phyloP scores from a whole-genome alignment of 2,113 vertebrate genomes.

The Motacilla tschutschensis region DNA sequence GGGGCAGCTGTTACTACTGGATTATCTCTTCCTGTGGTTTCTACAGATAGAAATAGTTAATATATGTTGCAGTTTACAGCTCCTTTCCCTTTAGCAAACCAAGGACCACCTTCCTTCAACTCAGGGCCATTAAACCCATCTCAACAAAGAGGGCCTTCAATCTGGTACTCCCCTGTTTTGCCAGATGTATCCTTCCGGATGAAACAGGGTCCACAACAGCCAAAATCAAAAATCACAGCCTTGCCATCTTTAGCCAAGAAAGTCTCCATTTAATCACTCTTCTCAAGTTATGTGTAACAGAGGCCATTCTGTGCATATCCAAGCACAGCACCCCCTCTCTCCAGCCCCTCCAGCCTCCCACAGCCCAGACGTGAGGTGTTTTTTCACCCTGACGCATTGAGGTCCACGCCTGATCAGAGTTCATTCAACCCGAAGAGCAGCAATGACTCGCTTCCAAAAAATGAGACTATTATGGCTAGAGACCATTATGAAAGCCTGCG shows the following conservation, averaged over 20 bases:
- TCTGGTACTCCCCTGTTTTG: neutral
- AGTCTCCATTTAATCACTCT: neutral
- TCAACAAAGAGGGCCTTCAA: neutral
- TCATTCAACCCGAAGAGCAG: neutral
- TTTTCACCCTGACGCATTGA: neutral
- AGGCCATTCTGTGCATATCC: neutral
- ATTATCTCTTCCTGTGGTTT: constrained; percentile 34
- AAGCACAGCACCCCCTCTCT: neutral
- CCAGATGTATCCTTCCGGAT: neutral
- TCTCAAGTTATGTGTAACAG: neutral
- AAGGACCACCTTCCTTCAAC: neutral
- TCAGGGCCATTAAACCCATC: neutral
- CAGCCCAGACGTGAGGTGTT: neutral
- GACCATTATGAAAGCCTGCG: neutral
- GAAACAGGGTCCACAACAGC: neutral
- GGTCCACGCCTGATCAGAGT: constrained; percentile 16
- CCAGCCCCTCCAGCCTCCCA: neutral
- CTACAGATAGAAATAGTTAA: neutral
- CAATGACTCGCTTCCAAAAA: constrained; percentile 21
- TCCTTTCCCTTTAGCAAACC: neutral
- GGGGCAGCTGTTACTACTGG: constrained; percentile 66
- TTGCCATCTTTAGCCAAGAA: neutral
- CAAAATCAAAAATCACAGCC: neutral
- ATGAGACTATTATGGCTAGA: constrained; percentile 18
- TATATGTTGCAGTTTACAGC: neutral